These are phyloP conservation scores for Neomicropteryx cornuta DNA, from an alignment of 1,140 invertebrate genomes.

Conservation along the genomic window DNA sequence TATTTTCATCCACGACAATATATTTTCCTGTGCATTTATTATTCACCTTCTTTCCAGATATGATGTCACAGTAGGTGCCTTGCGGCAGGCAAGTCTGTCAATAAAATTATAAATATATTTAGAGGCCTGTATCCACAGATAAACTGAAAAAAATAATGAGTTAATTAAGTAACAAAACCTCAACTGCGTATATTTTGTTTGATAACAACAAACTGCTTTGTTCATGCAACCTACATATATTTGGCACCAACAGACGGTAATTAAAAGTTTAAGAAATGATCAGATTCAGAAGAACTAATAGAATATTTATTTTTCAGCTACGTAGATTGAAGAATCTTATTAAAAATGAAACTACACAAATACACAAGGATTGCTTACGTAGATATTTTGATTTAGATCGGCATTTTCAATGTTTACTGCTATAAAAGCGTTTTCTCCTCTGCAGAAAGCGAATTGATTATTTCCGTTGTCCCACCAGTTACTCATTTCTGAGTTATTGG, in stretches of 20 bases:
- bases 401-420: conserved; percentile 54
- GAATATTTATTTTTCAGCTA: no score
- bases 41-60: conserved; percentile 55
- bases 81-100: conserved; percentile 53
- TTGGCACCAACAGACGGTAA: no score
- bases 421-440: conserved; percentile 58
- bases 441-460: conserved; percentile 67
- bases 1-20: conserved; percentile 49
- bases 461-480: conserved; percentile 66
- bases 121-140: no score
- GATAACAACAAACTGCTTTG: conserved; percentile 25
- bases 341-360: no score
- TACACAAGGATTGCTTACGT: no score
- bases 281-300: no score
- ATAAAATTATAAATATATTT: no score
- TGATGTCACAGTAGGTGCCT: conserved; percentile 77
- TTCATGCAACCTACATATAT: no score
- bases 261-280: no score
- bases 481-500: conserved; percentile 36
- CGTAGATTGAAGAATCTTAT: no score
- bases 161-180: conserved; percentile 81
- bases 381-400: conserved; percentile 43
- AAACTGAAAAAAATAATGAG: no score
- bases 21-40: conserved; percentile 59
- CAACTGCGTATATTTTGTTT: conserved; percentile 64